Conservation (phyloP, 2,797 vertebrate species). For the Notolabrus celidotus region DNA sequence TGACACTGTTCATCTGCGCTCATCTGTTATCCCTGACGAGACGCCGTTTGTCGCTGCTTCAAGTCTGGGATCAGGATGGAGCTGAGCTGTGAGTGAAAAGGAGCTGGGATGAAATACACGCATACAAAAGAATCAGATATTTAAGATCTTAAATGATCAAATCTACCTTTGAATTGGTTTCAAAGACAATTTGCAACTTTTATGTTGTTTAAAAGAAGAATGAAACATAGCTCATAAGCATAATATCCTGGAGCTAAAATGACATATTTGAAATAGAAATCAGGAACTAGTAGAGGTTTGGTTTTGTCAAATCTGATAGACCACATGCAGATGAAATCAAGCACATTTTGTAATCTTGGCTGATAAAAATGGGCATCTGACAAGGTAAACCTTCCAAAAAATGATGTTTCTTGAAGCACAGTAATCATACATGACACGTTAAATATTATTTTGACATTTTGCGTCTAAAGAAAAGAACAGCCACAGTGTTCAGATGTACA, state of each 20-base stretch:
- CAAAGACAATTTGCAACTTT: conserved; percentile 26
- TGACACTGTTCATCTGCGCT: conserved; percentile 86
- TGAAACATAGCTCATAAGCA: conserved; percentile 6
- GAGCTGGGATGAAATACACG: conserved; percentile 71
- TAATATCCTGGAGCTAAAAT: conserved; percentile 3
- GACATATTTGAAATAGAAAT: conserved; percentile 20
- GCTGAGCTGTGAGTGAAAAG: conserved; percentile 49
- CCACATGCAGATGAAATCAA: conserved; percentile 59
- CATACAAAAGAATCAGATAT: conserved; percentile 27
- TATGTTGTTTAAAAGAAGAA: conserved; percentile 8
- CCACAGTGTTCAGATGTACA: conserved; percentile 34
- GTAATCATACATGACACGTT: conserved; percentile 59
- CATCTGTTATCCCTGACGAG: conserved; percentile 83
- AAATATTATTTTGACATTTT: conserved; percentile 59
- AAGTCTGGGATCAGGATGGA: conserved; percentile 72
- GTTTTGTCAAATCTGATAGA: conserved; percentile 49
- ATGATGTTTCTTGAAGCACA: conserved; percentile 35
- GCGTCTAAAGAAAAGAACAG: conserved; percentile 15
- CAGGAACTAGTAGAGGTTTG: conserved; percentile 4
- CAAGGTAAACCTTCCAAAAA: conserved; percentile 48
- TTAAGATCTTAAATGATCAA: conserved; percentile 59
- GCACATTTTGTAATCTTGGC: conserved; percentile 32
- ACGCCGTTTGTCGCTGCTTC: conserved; percentile 70
- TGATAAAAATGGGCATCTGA: conserved; percentile 44
- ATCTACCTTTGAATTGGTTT: conserved; percentile 33